Evolutionary conservation across 2,113 vertebrate species (phyloP).

Genomic region (Gadus chalcogrammus): DNA sequence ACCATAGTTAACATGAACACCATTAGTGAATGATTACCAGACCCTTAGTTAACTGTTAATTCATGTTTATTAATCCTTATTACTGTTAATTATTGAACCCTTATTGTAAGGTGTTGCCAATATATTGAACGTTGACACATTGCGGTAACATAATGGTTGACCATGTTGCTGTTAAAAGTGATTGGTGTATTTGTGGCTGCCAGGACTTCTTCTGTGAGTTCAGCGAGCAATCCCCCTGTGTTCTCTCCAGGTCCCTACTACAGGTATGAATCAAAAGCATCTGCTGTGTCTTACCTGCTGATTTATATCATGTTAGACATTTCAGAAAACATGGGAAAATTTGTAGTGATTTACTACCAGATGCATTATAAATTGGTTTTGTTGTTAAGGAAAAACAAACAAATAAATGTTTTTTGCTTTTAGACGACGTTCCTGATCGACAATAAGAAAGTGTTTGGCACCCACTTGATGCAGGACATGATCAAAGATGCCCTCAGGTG

Average conservation of each 20-base stretch:
- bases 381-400: neutral
- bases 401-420: conserved; percentile 30
- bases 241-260: conserved; percentile 94
- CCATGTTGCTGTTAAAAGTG: too few species aligned
- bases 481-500: conserved; percentile 94
- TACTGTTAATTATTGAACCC: too few species aligned
- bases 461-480: conserved; percentile 98
- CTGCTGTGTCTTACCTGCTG: neutral
- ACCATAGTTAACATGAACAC: too few species aligned
- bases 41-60: too few species aligned
- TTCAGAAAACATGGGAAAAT: neutral
- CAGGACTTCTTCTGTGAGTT: conserved; percentile 99
- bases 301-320: neutral
- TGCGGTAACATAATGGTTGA: too few species aligned
- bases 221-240: conserved; percentile 97
- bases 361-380: neutral
- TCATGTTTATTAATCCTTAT: too few species aligned
- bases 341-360: neutral
- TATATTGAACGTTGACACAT: neutral
- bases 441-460: conserved; percentile 97
- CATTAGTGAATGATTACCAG: too few species aligned
- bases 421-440: conserved; percentile 97
- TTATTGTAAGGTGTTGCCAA: too few species aligned
- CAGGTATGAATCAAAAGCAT: conserved; percentile 73
- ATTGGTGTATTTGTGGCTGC: conserved; percentile 10